A percentile compares a stretch with the other conserved stretches of the same genome.
Conservation (phyloP, 1,140 invertebrate species). For the Formica selysi region DNA sequence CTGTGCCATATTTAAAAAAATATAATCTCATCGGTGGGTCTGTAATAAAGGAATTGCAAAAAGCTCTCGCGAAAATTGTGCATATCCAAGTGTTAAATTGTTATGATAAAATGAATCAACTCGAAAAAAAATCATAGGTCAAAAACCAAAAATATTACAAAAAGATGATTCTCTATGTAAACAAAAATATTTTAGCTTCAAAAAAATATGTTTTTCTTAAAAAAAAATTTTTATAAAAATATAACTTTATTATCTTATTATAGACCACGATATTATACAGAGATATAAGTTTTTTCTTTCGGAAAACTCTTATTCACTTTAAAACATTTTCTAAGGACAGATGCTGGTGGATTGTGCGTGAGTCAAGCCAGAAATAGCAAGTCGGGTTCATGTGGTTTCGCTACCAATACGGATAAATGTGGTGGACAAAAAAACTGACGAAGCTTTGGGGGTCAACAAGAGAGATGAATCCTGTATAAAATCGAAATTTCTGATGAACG, state of each 20-base stretch:
- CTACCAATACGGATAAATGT: constrained; percentile 74
- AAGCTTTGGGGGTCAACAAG: constrained; percentile 79
- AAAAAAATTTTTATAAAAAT: not conserved
- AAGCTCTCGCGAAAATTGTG: constrained; percentile 43
- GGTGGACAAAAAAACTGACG: constrained; percentile 81
- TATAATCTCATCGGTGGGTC: too few species aligned
- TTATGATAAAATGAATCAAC: constrained; percentile 63
- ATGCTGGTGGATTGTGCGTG: constrained; percentile 32
- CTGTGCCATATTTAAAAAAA: constrained; percentile 53
- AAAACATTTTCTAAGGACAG: constrained; percentile 17
- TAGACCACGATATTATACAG: not conserved
- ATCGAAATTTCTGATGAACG: constrained; percentile 73
- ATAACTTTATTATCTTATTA: not conserved
- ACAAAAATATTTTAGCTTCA: not conserved
- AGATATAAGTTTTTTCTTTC: not conserved
- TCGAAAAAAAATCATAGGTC: not conserved
- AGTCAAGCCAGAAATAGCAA: constrained; percentile 46
- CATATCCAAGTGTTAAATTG: constrained; percentile 52
- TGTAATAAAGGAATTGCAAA: constrained; percentile 42
- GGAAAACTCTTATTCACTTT: not conserved
- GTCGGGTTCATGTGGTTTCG: constrained; percentile 78
- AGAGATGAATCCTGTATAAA: constrained; percentile 83
- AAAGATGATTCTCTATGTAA: not conserved
- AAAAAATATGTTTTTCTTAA: not conserved
- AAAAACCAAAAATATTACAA: not conserved